Percentiles rank a stretch among this genome's conserved stretches.
These are phyloP conservation scores for Griposia aprilina DNA, from an alignment of 2,888 invertebrate species.

Conservation along the genomic window DNA sequence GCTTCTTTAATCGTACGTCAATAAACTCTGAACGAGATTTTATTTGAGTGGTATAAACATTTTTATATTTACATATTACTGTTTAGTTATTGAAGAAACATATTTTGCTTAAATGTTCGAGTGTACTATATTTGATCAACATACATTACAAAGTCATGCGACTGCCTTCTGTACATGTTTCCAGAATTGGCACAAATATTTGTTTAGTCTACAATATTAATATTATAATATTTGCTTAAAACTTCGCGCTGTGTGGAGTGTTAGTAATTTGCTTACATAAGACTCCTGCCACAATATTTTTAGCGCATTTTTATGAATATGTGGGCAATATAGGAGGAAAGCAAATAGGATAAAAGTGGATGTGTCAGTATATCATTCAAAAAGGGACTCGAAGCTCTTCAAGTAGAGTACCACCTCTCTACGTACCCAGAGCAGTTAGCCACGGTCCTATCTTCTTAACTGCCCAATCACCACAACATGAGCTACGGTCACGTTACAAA, in stretches of 20 bases:
- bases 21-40: background rate
- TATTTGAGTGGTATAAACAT: background rate
- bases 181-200: conserved; percentile 24
- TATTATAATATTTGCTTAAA: conserved; percentile 15
- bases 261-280: background rate
- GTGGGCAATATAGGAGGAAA: background rate
- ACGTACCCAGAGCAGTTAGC: background rate
- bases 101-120: conserved; percentile 26
- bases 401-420: background rate
- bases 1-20: background rate
- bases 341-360: background rate
- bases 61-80: background rate
- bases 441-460: background rate
- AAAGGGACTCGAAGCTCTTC: background rate
- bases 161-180: conserved; percentile 21
- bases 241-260: background rate
- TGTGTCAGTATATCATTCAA: background rate
- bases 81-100: background rate
- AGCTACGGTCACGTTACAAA: no score
- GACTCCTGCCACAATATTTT: background rate
- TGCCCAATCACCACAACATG: background rate
- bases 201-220: conserved; percentile 16
- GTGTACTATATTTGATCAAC: conserved; percentile 7
- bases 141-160: conserved; percentile 12
- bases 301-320: no score